These are phyloP conservation scores for Ophion slaviceki DNA, from an alignment of 2,888 invertebrate species.

Conservation along the genomic window DNA sequence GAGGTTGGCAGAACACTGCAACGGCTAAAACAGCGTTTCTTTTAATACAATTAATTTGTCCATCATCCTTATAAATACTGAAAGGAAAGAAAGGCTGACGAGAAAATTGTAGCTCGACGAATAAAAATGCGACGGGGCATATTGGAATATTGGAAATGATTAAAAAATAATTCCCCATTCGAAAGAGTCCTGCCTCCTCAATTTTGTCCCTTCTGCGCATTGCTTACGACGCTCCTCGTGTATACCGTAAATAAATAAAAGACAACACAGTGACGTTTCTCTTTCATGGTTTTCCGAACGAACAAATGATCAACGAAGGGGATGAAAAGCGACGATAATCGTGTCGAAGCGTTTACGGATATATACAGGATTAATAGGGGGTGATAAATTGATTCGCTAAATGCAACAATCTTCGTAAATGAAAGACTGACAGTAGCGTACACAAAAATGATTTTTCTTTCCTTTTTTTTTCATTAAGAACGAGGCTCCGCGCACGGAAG, in stretches of 20 bases:
- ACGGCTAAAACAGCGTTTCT: neutral
- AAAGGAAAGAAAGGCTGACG: neutral
- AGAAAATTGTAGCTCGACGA: neutral
- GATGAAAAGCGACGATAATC: constrained; percentile 36
- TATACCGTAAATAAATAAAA: constrained; percentile 54
- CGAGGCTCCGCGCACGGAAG: constrained; percentile 11
- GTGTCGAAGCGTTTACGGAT: constrained; percentile 26
- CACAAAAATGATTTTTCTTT: constrained; percentile 39
- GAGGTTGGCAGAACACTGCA: neutral
- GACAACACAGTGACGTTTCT: constrained; percentile 12
- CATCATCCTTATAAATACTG: neutral
- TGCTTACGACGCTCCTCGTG: constrained; percentile 23
- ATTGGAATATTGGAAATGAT: neutral
- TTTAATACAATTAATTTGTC: constrained; percentile 3
- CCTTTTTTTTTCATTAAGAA: neutral
- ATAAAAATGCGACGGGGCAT: neutral
- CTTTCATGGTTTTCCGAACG: neutral
- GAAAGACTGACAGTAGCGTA: constrained; percentile 80
- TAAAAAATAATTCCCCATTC: neutral
- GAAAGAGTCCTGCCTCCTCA: neutral
- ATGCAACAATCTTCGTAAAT: constrained; percentile 77
- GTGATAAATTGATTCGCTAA: constrained; percentile 69
- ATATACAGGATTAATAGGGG: constrained; percentile 58
- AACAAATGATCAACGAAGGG: constrained; percentile 25
- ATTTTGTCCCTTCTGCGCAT: neutral